Conservation (phyloP, 2,888 invertebrate genomes). For the Acleris sparsana region DNA sequence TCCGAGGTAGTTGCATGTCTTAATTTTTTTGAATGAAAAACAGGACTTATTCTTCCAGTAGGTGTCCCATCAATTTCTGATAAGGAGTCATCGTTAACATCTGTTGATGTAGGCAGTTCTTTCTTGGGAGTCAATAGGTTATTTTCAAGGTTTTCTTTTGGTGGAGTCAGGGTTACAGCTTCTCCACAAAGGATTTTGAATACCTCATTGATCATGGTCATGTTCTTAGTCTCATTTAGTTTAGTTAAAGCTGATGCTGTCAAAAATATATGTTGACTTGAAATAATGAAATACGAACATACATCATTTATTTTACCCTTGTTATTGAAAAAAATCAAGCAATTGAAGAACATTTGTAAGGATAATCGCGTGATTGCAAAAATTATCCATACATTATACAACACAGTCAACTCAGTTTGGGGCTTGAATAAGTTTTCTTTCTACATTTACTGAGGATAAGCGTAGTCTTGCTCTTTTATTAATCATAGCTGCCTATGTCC, state of each 20-base stretch:
- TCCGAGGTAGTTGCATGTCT: conserved; percentile 46
- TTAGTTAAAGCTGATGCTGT: conserved; percentile 59
- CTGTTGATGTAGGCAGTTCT: conserved; percentile 42
- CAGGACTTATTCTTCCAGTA: conserved; percentile 67
- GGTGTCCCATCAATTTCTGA: conserved; percentile 72
- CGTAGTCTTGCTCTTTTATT: too few species aligned
- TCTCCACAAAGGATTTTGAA: conserved; percentile 64
- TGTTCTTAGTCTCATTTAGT: conserved; percentile 65
- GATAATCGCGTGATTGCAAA: too few species aligned
- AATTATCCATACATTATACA: too few species aligned
- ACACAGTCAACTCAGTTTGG: too few species aligned
- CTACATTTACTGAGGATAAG: too few species aligned
- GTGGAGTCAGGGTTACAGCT: conserved; percentile 39
- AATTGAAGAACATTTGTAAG: too few species aligned
- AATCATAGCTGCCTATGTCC: too few species aligned
- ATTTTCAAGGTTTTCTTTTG: conserved; percentile 31
- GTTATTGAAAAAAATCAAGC: too few species aligned
- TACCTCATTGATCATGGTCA: conserved; percentile 56
- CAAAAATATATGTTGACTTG: conserved; percentile 32
- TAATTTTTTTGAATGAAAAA: conserved; percentile 60
- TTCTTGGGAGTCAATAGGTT: conserved; percentile 40
- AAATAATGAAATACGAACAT: too few species aligned
- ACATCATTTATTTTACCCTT: too few species aligned
- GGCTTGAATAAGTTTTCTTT: too few species aligned
- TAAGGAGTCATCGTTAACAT: conserved; percentile 57